Evolutionary conservation across 2,113 vertebrate species (phyloP), one percentile per base, ranked within the genome.

Genomic region (Misgurnus anguillicaudatus): DNA sequence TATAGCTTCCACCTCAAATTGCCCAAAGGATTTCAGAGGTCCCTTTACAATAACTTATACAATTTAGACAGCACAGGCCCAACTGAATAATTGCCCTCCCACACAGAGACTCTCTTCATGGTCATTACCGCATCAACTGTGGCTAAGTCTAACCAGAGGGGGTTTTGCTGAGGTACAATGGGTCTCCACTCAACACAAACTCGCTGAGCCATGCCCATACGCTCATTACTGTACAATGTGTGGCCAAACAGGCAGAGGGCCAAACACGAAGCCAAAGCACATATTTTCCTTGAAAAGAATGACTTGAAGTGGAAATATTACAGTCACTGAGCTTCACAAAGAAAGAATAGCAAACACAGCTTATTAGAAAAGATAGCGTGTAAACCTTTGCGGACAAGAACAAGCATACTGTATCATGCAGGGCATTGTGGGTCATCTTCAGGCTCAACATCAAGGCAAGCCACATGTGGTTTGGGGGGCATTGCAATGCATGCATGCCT

Each of bases 401-500:
- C 17, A 69, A 87, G 72, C 71, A 62, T 24, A 64, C 60, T 38
- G 21, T 39, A 73, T 10, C 14, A 31, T 8, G 17, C 62, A 77
- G 80, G 19, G 66, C 53, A 84, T 45, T 68, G 69, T 77, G 65
- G 63, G 60, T 38, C 6, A 55, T 68, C 71, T 57, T 57, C 31
- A 53, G 61, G 55, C 64, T 48, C 17, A 31, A 75, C 16, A 63
- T 61, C 39, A 82, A 79, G 74, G 45, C 77, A 55, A 66, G 79
- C 80, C 64, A 79, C 79, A 70, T 79, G 77, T 77, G 73, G 17
- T 5, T 17, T n/a, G 53, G 16, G 1, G 6, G 74, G 71, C 70
- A 60, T 16, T 36, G 75, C 69, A 79, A 21, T 81, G 82, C 73
- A 78, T 75, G 82, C 80, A 86, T 89, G 87, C 83, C 80, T 86